Conservation (phyloP, 2,888 invertebrate genomes). For the Arrhopalites spinosus region DNA sequence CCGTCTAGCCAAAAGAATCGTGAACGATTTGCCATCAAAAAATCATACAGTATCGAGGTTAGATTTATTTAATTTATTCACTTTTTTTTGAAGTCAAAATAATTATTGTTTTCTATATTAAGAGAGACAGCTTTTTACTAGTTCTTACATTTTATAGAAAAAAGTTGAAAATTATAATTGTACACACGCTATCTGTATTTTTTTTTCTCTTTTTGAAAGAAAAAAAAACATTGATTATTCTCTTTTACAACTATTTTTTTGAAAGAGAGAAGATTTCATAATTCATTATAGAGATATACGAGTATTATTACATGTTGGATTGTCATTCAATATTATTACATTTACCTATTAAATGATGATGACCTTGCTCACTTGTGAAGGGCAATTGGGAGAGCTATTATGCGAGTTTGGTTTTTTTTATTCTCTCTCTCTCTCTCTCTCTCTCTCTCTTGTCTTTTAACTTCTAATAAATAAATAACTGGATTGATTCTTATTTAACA, state of each 20-base stretch:
- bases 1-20: constrained; percentile 92
- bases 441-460: not conserved
- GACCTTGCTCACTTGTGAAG: not conserved
- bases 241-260: not conserved
- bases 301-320: too few relatives aligned
- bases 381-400: not conserved
- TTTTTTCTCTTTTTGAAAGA: not conserved
- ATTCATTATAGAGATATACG: too few relatives aligned
- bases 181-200: not conserved
- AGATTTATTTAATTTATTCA: constrained; percentile 60
- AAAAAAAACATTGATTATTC: too few relatives aligned
- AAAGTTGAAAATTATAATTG: too few relatives aligned
- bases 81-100: not conserved
- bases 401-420: not conserved
- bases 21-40: constrained; percentile 96
- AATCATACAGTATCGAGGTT: constrained; percentile 96
- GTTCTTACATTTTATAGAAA: too few relatives aligned
- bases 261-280: too few relatives aligned
- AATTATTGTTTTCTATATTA: not conserved
- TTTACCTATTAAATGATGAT: too few relatives aligned
- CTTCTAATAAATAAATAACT: not conserved
- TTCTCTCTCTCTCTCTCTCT: not conserved
- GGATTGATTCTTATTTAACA: too few relatives aligned
- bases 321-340: too few relatives aligned
- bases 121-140: too few relatives aligned